Conservation (phyloP, 2,113 vertebrate genomes). For the Rhadina sibilatrix region DNA sequence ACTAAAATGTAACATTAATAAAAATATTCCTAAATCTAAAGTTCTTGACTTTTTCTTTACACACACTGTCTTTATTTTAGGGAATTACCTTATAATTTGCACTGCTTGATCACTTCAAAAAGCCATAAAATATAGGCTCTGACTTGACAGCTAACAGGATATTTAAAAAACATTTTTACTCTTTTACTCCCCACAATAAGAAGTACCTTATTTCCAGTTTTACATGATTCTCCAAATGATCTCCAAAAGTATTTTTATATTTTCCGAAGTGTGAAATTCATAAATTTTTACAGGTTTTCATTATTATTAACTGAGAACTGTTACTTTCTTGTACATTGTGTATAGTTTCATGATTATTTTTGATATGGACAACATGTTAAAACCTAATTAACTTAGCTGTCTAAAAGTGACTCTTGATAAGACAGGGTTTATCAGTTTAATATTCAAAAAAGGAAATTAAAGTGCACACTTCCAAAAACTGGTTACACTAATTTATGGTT, state of each 20-base stretch:
- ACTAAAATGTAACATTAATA: neutral
- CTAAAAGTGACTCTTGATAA: neutral
- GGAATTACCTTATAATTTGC: neutral
- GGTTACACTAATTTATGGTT: neutral
- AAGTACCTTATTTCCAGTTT: neutral
- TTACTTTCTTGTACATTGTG: neutral
- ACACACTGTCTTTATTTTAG: neutral
- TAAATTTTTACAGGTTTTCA: neutral
- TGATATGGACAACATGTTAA: neutral
- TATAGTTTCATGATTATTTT: neutral
- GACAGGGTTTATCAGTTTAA: neutral
- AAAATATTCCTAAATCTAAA: neutral
- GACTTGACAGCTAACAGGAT: neutral
- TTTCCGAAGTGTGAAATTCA: neutral
- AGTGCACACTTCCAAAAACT: slow-evolving; percentile 37
- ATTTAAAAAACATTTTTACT: neutral
- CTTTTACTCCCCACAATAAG: neutral
- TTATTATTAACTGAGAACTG: neutral
- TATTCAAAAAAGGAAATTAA: slow-evolving; percentile 18
- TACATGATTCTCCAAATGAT: neutral
- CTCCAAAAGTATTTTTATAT: neutral
- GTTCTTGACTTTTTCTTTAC: neutral
- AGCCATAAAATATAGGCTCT: neutral
- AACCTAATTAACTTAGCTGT: neutral
- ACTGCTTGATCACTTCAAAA: neutral